These are phyloP conservation scores for Lagopus muta DNA, from an alignment of 2,113 vertebrate species.

Conservation along the genomic window DNA sequence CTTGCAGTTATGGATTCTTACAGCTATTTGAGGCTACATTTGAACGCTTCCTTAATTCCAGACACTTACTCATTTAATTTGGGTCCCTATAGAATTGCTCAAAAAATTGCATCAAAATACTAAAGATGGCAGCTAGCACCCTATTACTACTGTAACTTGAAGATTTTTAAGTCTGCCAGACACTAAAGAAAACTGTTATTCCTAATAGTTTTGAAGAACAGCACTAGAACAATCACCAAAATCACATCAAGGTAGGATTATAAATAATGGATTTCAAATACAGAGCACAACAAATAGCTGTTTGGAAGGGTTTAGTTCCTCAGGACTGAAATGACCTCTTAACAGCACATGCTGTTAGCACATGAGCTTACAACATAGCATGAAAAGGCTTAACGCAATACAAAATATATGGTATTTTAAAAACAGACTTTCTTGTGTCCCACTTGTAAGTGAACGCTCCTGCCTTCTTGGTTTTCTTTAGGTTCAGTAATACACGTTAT, in stretches of 20 bases:
- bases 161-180: neutral
- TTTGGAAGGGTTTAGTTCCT: conserved; percentile 31
- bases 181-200: neutral
- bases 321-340: conserved; percentile 21
- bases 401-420: neutral
- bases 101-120: neutral
- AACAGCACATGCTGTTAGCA: neutral
- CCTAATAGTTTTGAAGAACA: neutral
- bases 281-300: neutral
- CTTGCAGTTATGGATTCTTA: neutral
- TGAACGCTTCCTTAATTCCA: neutral
- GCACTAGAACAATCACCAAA: neutral
- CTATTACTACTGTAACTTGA: neutral
- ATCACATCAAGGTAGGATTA: neutral
- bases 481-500: conserved; percentile 16
- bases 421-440: conserved; percentile 23
- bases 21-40: neutral
- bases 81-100: conserved; percentile 26
- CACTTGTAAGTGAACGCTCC: neutral
- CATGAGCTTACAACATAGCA: neutral
- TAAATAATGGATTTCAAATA: conserved; percentile 9
- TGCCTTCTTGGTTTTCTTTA: neutral
- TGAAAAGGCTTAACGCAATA: neutral
- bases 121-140: neutral
- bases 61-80: neutral